phyloP scores from a whole-genome alignment of 2,797 vertebrate genomes.

The Glyptemys insculpta region DNA sequence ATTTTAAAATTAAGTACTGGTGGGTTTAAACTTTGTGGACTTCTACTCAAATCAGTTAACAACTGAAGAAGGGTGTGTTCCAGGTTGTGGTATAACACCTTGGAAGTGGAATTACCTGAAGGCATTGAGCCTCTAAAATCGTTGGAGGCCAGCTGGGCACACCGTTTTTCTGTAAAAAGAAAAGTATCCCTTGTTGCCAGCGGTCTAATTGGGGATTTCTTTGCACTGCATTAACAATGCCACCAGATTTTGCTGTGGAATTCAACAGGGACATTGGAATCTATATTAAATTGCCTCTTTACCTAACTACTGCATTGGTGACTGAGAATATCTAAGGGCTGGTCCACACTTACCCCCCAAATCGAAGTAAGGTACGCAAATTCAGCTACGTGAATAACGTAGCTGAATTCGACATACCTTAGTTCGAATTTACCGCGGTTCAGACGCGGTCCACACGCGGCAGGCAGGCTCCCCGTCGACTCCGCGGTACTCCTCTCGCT shows the following conservation, averaged over 20 bases:
- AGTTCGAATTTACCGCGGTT: no score
- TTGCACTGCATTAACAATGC: neutral
- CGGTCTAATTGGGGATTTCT: constrained; percentile 24
- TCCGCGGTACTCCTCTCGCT: no score
- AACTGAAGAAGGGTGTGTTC: neutral
- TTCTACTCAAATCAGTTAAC: neutral
- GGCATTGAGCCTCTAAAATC: constrained; percentile 59
- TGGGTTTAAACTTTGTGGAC: neutral
- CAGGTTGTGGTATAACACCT: neutral
- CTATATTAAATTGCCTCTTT: neutral
- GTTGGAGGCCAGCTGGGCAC: constrained; percentile 17
- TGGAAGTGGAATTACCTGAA: constrained; percentile 58
- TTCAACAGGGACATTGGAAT: neutral
- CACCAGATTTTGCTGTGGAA: neutral
- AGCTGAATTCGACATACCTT: no score
- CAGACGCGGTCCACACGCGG: no score
- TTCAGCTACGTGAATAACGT: no score
- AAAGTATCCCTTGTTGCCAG: neutral
- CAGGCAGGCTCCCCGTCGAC: no score
- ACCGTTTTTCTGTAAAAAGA: constrained; percentile 54
- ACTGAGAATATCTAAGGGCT: neutral
- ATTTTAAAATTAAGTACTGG: neutral
- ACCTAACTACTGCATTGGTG: neutral
- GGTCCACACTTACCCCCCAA: no score
- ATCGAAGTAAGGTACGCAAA: no score